A percentile compares a stretch with the other conserved stretches of the same genome.
These are phyloP conservation scores for Hylia prasina DNA, from an alignment of 2,113 vertebrate genomes.

Conservation along the genomic window DNA sequence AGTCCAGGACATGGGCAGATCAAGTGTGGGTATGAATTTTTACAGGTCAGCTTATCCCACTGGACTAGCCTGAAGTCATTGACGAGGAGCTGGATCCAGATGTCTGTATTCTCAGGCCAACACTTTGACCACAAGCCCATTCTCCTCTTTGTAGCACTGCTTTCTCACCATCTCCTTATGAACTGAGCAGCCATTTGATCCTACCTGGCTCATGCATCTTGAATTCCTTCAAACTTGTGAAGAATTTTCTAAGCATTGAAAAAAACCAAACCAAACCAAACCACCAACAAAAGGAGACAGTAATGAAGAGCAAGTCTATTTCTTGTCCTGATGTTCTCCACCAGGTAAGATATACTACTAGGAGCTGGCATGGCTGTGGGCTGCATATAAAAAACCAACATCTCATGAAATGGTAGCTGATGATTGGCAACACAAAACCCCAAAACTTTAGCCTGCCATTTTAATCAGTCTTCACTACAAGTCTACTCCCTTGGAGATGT, in stretches of 20 bases:
- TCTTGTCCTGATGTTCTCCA: not conserved
- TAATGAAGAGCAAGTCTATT: not conserved
- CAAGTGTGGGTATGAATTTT: not conserved
- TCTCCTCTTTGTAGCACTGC: not conserved
- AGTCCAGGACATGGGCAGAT: not conserved
- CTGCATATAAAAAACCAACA: not conserved
- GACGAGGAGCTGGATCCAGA: not conserved
- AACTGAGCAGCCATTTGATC: not conserved
- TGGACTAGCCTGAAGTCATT: not conserved
- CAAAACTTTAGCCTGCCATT: not conserved
- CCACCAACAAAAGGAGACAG: not conserved
- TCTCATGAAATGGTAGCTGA: not conserved
- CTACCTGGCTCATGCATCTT: not conserved
- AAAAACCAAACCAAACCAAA: not conserved
- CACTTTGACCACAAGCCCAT: not conserved
- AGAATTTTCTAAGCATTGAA: not conserved
- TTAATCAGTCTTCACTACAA: not conserved
- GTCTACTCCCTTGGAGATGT: not conserved
- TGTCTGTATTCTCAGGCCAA: not conserved
- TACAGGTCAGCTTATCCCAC: not conserved
- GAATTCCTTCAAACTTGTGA: not conserved
- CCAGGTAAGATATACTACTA: not conserved
- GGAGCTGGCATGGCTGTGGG: not conserved
- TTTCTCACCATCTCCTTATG: not conserved
- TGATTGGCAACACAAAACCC: not conserved